phyloP scores from a whole-genome alignment of 2,797 vertebrate genomes.

The Petrocephalus schoutedeni region DNA sequence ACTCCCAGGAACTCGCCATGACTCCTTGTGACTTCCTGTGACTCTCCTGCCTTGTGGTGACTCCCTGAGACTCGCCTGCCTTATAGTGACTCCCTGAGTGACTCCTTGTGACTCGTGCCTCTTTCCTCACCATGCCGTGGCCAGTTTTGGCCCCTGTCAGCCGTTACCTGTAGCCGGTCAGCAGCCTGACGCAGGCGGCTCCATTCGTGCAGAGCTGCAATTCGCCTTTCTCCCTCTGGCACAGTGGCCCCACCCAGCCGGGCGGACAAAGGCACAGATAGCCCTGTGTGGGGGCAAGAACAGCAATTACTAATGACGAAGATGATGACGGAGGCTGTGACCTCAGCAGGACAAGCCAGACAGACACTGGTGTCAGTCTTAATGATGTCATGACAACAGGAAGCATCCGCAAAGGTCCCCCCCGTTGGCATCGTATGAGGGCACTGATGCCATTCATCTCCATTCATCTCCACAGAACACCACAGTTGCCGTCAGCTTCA shows the following conservation, averaged over 20 bases:
- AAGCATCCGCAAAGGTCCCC: background rate
- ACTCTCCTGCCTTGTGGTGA: background rate
- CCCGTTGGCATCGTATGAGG: background rate
- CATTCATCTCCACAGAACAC: background rate
- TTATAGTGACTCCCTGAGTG: no score
- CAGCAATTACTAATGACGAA: constrained; percentile 24
- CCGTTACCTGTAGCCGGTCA: constrained; percentile 57
- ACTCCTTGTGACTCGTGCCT: background rate
- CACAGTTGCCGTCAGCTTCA: background rate
- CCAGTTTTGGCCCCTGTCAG: background rate
- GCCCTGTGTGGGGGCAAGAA: constrained; percentile 51
- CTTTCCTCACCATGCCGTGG: background rate
- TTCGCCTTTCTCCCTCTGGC: constrained; percentile 69
- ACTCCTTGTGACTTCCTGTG: background rate
- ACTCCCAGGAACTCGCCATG: background rate
- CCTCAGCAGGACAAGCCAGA: background rate
- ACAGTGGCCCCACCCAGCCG: constrained; percentile 72
- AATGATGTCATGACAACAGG: background rate
- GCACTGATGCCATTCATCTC: background rate
- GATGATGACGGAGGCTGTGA: background rate
- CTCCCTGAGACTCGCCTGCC: background rate
- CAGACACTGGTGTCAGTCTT: background rate
- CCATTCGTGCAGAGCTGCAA: constrained; percentile 74
- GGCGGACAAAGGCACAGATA: constrained; percentile 68
- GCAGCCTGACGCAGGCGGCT: constrained; percentile 69